Evolutionary conservation across 2,888 invertebrate genomes (phyloP), one percentile per base, ranked within the genome.

Genomic region (Oligia strigilis): DNA sequence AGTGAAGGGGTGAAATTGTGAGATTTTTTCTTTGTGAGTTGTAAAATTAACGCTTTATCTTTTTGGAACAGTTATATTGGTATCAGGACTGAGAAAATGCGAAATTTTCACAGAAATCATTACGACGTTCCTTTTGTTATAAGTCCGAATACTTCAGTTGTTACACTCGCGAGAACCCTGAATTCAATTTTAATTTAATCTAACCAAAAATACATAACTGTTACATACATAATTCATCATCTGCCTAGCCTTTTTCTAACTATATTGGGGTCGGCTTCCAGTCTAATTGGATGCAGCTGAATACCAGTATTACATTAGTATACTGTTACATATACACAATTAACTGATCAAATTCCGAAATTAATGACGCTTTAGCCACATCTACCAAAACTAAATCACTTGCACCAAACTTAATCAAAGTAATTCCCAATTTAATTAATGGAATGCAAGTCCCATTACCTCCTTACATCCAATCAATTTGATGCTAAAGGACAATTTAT

Each of bases 401-500:
- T 77, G 82, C 82, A 77, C 40, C 43, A 64, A 77, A 62, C 72
- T 72, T 60, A 69, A 72, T 79, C 79, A 74, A 73, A 82, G 46
- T 83, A 71, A 83, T 74, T 62, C 64, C 55, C 58, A 60, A 81
- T 85, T 77, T 65, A 80, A 77, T 77, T 75, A 77, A 86, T 73
- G 46, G 43, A 79, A 83, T 77, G 77, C 78, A 77, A 67, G 72
- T 60, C n/a, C 69, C 73, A 75, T 83, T 62, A 80, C 23, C 67
- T 62, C 40, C 85, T 71, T 69, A 43, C 64, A 72, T 82, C 60
- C 85, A 82, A 82, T 85, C 74, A 77, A 82, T 82, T 79, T 73
- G 75, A 75, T 64, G 62, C 55, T 75, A 67, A 79, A 75, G 49
- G 72, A 75, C 83, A 86, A 82, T 86, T 86, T 85, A 77, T 83